A percentile compares a stretch with the other conserved stretches of the same genome.
These are phyloP conservation scores for Acrocephalus scirpaceus DNA, from an alignment of 2,797 vertebrate species.

Conservation along the genomic window DNA sequence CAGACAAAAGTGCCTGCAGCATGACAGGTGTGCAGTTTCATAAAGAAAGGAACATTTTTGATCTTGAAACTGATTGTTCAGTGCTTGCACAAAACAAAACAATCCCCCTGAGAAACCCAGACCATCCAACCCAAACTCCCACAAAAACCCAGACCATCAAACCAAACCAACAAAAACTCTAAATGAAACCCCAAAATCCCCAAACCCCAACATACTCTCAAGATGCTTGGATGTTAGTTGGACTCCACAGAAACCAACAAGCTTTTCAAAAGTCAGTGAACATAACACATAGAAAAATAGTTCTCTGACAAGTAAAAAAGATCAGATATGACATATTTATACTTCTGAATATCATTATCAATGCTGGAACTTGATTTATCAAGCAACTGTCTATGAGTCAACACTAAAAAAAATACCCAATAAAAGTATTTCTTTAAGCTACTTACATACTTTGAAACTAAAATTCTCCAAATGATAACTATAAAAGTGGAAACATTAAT, in stretches of 20 bases:
- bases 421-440: slow-evolving; percentile 6
- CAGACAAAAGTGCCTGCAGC: not conserved
- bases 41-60: not conserved
- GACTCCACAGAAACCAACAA: not conserved
- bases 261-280: not conserved
- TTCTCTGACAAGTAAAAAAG: not conserved
- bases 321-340: not conserved
- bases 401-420: not conserved
- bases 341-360: not conserved
- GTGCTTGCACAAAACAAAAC: not conserved
- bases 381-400: not conserved
- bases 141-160: not conserved
- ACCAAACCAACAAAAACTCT: not conserved
- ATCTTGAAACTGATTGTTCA: not conserved
- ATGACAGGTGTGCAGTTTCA: not conserved
- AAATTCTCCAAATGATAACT: slow-evolving; percentile 25
- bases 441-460: not conserved
- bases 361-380: not conserved
- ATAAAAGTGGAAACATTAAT: slow-evolving; percentile 37
- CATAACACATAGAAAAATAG: not conserved
- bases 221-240: not conserved
- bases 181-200: not conserved
- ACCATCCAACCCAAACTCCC: not conserved
- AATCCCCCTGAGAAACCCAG: rapidly evolving
- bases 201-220: not conserved